Evolutionary conservation across 53 echinoderm and acorn worm genomes (phyloP).

Genomic region (Glandiceps talaboti): DNA sequence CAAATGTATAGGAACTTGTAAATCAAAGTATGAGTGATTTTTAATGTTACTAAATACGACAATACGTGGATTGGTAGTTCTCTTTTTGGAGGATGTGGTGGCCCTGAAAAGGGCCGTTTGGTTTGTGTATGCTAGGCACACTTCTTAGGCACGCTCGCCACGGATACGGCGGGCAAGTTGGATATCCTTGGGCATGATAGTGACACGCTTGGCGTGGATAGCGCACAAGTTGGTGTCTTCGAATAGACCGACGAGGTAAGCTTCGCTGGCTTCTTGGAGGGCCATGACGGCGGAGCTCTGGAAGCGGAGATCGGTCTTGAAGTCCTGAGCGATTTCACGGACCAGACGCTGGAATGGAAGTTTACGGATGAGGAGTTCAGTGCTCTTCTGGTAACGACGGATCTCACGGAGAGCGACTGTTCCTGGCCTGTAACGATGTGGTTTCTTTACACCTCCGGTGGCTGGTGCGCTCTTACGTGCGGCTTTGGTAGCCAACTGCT

Average conservation of each 20-base stretch:
- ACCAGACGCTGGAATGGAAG: conserved; percentile 99
- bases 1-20: too few species aligned
- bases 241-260: conserved; percentile 99
- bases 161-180: conserved; percentile 18
- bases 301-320: conserved; percentile 99
- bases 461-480: conserved; percentile 32
- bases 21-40: too few species aligned
- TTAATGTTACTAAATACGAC: too few species aligned
- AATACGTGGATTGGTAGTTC: conserved; percentile 1
- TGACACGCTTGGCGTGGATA: conserved; percentile 27
- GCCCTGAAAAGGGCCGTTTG: conserved; percentile 76
- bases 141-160: not conserved
- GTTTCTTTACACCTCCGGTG: conserved; percentile 89
- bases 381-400: conserved; percentile 99
- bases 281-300: conserved; percentile 99
- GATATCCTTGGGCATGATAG: conserved; percentile 10
- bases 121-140: conserved; percentile 7
- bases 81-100: conserved; percentile 71
- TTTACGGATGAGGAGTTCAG: conserved; percentile 98
- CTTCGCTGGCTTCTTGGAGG: conserved; percentile 97
- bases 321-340: conserved; percentile 98
- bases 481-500: not conserved
- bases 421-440: conserved; percentile 84
- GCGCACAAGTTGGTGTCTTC: conserved; percentile 99
- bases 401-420: conserved; percentile 83